Percentiles rank a stretch among this genome's conserved stretches.
Conservation (phyloP, 1,140 invertebrate species). For the Scaptomyza hsui region DNA sequence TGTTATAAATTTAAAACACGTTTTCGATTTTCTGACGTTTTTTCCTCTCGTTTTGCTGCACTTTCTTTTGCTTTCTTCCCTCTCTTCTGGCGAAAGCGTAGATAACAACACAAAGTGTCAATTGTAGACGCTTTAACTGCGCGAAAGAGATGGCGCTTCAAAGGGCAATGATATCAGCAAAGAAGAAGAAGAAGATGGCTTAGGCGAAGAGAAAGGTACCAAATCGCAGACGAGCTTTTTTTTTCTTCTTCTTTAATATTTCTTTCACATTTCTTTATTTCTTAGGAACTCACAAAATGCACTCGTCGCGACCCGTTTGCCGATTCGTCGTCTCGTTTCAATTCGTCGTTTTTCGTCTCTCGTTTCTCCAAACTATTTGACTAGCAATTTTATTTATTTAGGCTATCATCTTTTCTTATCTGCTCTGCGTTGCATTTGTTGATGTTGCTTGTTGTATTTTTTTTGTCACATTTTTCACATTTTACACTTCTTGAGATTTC, state of each 20-base stretch:
- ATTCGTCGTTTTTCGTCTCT: constrained; percentile 4
- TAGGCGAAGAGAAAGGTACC: constrained; percentile 5
- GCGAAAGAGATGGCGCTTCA: neutral
- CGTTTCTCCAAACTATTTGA: constrained; percentile 47
- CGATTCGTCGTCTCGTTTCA: constrained; percentile 12
- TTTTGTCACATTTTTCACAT: constrained; percentile 44
- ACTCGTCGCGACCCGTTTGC: constrained; percentile 29
- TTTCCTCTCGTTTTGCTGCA: constrained; percentile 24
- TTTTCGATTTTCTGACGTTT: constrained; percentile 21
- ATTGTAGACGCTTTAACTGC: constrained; percentile 30
- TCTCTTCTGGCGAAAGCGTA: constrained; percentile 35
- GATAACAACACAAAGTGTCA: constrained; percentile 43
- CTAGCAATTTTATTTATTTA: constrained; percentile 72
- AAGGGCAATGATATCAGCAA: neutral
- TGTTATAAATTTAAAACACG: constrained; percentile 52
- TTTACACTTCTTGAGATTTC: constrained; percentile 39
- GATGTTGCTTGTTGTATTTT: constrained; percentile 11
- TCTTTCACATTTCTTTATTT: constrained; percentile 6
- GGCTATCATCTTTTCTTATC: constrained; percentile 60
- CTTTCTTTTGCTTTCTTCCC: constrained; percentile 27
- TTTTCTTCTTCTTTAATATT: constrained; percentile 17
- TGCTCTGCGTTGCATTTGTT: constrained; percentile 24
- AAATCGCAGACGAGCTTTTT: neutral
- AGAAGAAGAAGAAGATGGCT: neutral
- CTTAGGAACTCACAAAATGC: constrained; percentile 34